These are phyloP conservation scores for Hippocampus kuda DNA, from an alignment of 2,797 vertebrate genomes.

Conservation along the genomic window DNA sequence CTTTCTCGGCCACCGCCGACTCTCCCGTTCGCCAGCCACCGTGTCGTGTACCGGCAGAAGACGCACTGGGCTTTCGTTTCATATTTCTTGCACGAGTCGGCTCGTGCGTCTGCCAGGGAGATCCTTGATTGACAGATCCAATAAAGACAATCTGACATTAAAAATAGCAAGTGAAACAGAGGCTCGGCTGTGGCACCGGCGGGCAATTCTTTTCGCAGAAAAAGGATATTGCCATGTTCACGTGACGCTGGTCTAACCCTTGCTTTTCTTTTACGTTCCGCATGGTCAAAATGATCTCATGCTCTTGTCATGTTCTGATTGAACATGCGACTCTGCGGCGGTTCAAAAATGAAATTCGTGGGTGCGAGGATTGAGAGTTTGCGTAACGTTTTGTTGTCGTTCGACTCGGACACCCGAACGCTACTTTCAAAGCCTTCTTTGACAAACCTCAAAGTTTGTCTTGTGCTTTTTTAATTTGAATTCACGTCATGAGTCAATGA, in stretches of 20 bases:
- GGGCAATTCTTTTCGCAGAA: neutral
- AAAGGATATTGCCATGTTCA: neutral
- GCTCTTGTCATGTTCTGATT: too few species aligned
- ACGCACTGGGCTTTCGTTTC: neutral
- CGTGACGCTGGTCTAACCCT: neutral
- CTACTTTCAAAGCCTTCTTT: too few species aligned
- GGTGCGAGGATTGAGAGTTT: too few species aligned
- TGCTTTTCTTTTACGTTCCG: neutral
- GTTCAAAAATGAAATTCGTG: too few species aligned
- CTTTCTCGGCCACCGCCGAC: neutral
- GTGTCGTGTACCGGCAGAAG: neutral
- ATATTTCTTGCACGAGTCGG: neutral
- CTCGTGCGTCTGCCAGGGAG: constrained; percentile 13
- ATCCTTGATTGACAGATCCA: constrained; percentile 10
- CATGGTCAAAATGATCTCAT: too few species aligned
- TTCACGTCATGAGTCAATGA: too few species aligned
- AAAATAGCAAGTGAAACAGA: constrained; percentile 12
- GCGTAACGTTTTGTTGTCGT: too few species aligned
- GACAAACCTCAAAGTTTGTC: too few species aligned
- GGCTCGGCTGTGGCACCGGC: constrained; percentile 4
- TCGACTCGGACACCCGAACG: too few species aligned
- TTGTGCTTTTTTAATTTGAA: too few species aligned
- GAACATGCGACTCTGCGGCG: too few species aligned
- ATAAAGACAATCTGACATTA: constrained; percentile 12
- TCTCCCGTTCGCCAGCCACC: constrained; percentile 7